These are phyloP conservation scores for human DNA, from an alignment of 2,113 vertebrate genomes.

Conservation along the genomic window GRCh38 chr16:6864501-6865000, in stretches of 20 bases:
- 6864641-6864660: neutral
- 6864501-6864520: neutral
- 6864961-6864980: rapidly evolving
- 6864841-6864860: neutral
- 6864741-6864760: neutral
- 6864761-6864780: neutral
- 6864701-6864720: neutral
- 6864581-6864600: neutral
- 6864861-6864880: neutral
- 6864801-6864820: neutral
- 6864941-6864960: neutral
- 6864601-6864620: neutral
- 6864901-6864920: neutral
- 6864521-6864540: neutral
- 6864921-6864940: neutral
- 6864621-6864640: neutral
- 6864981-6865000: no score
- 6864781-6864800: neutral
- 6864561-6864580: neutral
- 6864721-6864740: neutral
- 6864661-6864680: conserved; percentile 29
- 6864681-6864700: neutral
- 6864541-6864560: neutral
- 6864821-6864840: neutral
- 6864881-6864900: neutral